Conservation (phyloP, 2,797 vertebrate genomes). For the Macropus fuliginosus region DNA sequence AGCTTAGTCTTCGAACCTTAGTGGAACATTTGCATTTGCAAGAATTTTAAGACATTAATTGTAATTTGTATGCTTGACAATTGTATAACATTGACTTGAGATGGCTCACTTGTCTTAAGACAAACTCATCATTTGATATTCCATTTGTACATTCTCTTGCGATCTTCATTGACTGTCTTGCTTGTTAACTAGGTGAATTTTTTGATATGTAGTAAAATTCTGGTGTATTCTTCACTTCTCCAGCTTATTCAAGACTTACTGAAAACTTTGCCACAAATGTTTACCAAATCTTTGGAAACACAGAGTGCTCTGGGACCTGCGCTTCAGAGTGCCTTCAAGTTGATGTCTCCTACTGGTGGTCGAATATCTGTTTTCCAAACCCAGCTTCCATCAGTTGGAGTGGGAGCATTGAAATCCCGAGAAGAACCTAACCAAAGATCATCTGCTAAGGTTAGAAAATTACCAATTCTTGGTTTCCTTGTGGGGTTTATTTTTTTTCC, state of each 20-base stretch:
- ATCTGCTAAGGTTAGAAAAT: slow-evolving; percentile 90
- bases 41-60: slow-evolving; percentile 75
- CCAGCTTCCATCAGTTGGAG: slow-evolving; percentile 94
- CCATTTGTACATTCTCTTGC: slow-evolving; percentile 73
- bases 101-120: slow-evolving; percentile 75
- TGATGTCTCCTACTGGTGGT: slow-evolving; percentile 95
- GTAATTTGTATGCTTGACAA: slow-evolving; percentile 73
- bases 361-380: slow-evolving; percentile 97
- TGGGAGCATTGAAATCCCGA: slow-evolving; percentile 92
- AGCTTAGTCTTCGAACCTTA: slow-evolving; percentile 77
- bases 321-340: slow-evolving; percentile 95
- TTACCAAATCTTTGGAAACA: slow-evolving; percentile 95
- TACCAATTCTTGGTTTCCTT: not conserved
- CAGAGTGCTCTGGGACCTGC: slow-evolving; percentile 96
- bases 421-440: slow-evolving; percentile 95
- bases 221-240: slow-evolving; percentile 70
- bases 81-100: slow-evolving; percentile 72
- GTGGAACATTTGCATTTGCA: slow-evolving; percentile 74
- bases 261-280: slow-evolving; percentile 93
- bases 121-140: slow-evolving; percentile 72
- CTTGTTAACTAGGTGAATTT: slow-evolving; percentile 42
- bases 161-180: slow-evolving; percentile 73
- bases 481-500: slow-evolving; percentile 37
- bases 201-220: slow-evolving; percentile 53
- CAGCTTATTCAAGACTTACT: slow-evolving; percentile 96